Percentiles rank a stretch among this genome's conserved stretches.
These are phyloP conservation scores for Cavia porcellus DNA, from an alignment of 2,113 vertebrate genomes.

Conservation along the genomic window DNA sequence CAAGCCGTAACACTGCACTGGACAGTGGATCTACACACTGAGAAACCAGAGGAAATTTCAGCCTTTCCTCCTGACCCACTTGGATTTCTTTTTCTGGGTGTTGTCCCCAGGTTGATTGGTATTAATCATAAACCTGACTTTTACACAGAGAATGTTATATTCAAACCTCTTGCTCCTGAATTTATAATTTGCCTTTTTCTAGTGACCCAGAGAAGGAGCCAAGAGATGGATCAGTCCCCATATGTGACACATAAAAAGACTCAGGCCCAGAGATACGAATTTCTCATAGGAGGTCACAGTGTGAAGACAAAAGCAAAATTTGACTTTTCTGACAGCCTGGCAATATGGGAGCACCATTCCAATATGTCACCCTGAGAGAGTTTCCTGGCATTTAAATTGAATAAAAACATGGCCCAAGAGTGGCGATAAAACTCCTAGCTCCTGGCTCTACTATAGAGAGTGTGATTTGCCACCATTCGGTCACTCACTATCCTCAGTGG, in stretches of 20 bases:
- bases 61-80: background rate
- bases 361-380: background rate
- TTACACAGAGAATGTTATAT: background rate
- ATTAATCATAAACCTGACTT: background rate
- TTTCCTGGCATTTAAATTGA: background rate
- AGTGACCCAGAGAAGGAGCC: background rate
- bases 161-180: background rate
- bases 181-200: background rate
- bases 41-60: background rate
- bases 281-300: background rate
- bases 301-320: background rate
- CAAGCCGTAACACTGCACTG: background rate
- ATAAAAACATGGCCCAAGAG: background rate
- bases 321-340: background rate
- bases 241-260: background rate
- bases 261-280: background rate
- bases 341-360: background rate
- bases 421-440: background rate
- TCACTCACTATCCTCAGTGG: background rate
- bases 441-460: background rate
- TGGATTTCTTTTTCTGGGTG: background rate
- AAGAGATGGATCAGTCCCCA: too few species aligned
- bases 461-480: background rate
- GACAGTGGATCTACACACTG: fast-evolving
- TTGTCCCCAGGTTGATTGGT: background rate